A percentile compares a stretch with the other conserved stretches of the same genome.
Evolutionary conservation across 2,888 invertebrate species (phyloP).

Genomic region (Drosophila paramelanica): DNA sequence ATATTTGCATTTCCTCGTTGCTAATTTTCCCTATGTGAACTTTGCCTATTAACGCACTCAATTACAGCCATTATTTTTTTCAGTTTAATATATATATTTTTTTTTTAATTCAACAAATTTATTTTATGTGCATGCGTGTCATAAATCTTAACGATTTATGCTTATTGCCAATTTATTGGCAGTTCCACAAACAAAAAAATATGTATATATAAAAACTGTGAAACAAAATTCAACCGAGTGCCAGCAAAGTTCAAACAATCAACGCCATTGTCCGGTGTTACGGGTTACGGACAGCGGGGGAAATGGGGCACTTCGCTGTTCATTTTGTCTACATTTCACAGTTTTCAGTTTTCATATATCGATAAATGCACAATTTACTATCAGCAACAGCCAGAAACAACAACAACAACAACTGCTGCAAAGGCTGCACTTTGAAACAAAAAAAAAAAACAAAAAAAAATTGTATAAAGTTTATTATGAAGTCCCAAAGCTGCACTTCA

Average conservation of each 20-base stretch:
- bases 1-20: constrained; percentile 9
- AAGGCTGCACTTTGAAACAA: constrained; percentile 10
- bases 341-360: constrained; percentile 64
- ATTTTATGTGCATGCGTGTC: constrained; percentile 58
- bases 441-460: constrained; percentile 37
- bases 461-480: constrained; percentile 58
- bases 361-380: constrained; percentile 75
- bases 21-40: constrained; percentile 14
- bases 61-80: constrained; percentile 57
- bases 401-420: constrained; percentile 23
- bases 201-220: constrained; percentile 4
- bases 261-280: constrained; percentile 67
- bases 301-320: constrained; percentile 36
- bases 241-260: constrained; percentile 78
- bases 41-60: constrained; percentile 51
- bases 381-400: constrained; percentile 48
- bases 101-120: constrained; percentile 53
- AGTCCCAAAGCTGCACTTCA: constrained; percentile 84
- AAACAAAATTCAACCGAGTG: constrained; percentile 47
- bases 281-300: background rate
- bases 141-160: constrained; percentile 71
- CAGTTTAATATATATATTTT: constrained; percentile 12
- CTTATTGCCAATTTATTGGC: constrained; percentile 77
- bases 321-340: constrained; percentile 61
- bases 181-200: constrained; percentile 31